These are phyloP conservation scores for Phymatocera aterrima DNA, from an alignment of 2,888 invertebrate genomes.

Conservation along the genomic window DNA sequence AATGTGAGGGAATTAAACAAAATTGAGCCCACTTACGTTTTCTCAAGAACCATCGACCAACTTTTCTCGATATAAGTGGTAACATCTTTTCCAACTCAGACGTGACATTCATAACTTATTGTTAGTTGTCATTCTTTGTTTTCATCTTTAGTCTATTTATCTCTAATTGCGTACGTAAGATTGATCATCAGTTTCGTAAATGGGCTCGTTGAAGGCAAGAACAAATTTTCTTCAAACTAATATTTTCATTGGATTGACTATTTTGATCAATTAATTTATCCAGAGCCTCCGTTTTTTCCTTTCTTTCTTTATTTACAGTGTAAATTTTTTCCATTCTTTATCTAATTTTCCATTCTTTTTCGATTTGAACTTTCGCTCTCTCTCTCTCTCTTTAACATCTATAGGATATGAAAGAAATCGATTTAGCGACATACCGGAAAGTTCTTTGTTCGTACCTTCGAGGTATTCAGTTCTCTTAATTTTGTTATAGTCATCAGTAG, in stretches of 20 bases:
- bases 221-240: background rate
- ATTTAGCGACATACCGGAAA: background rate
- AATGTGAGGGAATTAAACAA: background rate
- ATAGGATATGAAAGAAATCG: background rate
- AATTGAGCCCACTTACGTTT: constrained; percentile 5
- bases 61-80: background rate
- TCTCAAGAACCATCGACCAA: background rate
- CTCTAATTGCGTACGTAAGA: background rate
- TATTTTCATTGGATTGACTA: background rate
- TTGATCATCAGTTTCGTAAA: background rate
- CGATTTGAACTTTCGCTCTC: no score
- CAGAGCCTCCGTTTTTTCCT: no score
- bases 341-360: no score
- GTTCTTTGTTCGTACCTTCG: constrained; percentile 12
- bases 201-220: constrained; percentile 19
- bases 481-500: background rate
- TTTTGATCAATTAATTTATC: background rate
- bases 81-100: background rate
- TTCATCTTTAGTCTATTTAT: background rate
- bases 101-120: background rate
- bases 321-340: no score
- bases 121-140: background rate
- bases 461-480: background rate
- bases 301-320: background rate
- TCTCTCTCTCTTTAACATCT: no score